Percentiles rank a stretch among this genome's conserved stretches.
These are phyloP conservation scores for Oenanthe oenanthe DNA, from an alignment of 2,113 vertebrate genomes.

Conservation along the genomic window DNA sequence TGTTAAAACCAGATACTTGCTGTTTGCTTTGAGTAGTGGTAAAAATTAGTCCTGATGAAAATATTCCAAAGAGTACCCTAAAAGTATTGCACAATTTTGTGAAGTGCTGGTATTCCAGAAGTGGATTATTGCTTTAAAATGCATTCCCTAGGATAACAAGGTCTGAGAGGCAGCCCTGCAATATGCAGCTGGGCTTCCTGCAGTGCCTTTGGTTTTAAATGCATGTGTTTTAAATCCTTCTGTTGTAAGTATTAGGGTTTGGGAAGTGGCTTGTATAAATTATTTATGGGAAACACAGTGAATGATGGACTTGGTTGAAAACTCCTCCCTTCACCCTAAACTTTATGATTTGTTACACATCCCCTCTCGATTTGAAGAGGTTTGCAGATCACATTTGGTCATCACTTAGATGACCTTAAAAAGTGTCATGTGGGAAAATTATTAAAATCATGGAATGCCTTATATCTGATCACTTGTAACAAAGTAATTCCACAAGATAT, in stretches of 20 bases:
- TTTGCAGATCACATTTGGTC: background rate
- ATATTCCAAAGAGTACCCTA: background rate
- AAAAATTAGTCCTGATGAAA: background rate
- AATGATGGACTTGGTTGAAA: background rate
- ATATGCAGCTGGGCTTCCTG: background rate
- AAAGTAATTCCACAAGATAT: background rate
- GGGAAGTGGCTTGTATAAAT: background rate
- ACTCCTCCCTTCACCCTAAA: background rate
- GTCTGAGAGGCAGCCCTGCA: background rate
- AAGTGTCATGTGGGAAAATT: background rate
- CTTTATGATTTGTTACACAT: background rate
- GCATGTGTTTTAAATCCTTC: background rate
- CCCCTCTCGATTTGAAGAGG: background rate
- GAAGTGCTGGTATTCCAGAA: background rate
- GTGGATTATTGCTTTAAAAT: background rate
- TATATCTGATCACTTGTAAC: background rate
- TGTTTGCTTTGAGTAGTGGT: background rate
- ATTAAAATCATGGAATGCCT: background rate
- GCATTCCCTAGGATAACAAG: background rate
- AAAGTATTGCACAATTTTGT: background rate
- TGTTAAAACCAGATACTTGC: background rate
- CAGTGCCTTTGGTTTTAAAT: background rate
- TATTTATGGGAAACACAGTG: background rate
- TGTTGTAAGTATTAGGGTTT: background rate
- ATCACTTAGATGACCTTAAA: background rate